phyloP scores from a whole-genome alignment of 2,797 vertebrate genomes.

The Enteromius anoplus region DNA sequence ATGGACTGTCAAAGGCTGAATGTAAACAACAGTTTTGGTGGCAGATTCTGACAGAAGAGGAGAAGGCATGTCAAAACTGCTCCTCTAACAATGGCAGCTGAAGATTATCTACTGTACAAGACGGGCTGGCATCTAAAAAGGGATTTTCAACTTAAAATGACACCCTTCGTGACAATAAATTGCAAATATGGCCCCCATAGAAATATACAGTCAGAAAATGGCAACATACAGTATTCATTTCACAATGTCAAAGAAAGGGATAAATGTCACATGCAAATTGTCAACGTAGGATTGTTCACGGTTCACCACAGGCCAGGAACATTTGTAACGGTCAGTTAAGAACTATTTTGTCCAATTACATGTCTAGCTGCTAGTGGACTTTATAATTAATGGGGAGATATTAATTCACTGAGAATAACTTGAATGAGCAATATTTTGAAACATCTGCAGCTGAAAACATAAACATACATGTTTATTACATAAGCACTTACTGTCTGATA shows the following conservation, averaged over 20 bases:
- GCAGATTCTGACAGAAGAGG: conserved; percentile 52
- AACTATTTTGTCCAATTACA: not conserved
- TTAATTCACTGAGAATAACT: not conserved
- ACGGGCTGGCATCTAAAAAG: conserved; percentile 33
- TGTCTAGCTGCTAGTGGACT: not conserved
- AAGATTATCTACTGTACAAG: conserved; percentile 52
- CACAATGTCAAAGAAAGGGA: conserved; percentile 15
- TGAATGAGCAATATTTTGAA: not conserved
- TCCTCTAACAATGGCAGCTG: conserved; percentile 37
- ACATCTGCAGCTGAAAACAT: not conserved
- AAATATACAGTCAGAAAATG: conserved; percentile 25
- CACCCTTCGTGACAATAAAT: conserved; percentile 37
- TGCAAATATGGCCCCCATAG: conserved; percentile 13
- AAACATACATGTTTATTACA: conserved; percentile 46
- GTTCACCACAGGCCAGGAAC: not conserved
- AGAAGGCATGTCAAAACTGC: conserved; percentile 59
- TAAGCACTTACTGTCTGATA: conserved; percentile 44
- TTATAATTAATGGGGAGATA: not conserved
- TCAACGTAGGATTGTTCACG: not conserved
- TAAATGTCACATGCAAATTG: conserved; percentile 15
- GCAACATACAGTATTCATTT: conserved; percentile 19
- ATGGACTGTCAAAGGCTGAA: conserved; percentile 62
- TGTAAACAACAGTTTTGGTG: conserved; percentile 71
- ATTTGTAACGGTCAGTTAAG: not conserved
- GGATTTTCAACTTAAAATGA: conserved; percentile 47